These are phyloP conservation scores for Ctenomys sociabilis DNA, from an alignment of 2,113 vertebrate genomes.

Conservation along the genomic window DNA sequence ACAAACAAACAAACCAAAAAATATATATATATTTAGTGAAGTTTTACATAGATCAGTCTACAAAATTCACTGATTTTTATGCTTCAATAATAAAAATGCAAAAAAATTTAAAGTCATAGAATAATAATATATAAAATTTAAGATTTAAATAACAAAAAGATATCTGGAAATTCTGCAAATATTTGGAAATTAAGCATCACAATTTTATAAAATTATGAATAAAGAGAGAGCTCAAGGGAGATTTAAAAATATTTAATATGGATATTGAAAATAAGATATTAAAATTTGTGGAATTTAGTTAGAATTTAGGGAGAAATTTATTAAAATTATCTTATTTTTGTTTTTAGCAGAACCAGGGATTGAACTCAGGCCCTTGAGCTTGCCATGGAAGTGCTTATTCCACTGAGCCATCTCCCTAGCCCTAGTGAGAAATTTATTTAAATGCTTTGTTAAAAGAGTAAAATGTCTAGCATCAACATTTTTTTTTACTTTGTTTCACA, in stretches of 20 bases:
- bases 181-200: not conserved
- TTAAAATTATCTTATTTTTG: no score
- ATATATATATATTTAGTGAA: not conserved
- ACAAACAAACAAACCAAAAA: no score
- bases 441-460: not conserved
- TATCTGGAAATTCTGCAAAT: not conserved
- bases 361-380: no score
- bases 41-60: not conserved
- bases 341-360: no score
- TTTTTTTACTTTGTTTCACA: no score
- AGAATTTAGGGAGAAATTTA: not conserved
- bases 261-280: not conserved
- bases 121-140: not conserved
- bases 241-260: not conserved
- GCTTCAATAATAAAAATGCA: not conserved
- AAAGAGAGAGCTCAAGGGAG: not conserved
- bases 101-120: not conserved
- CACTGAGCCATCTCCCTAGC: no score
- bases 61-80: not conserved
- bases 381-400: no score
- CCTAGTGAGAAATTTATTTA: no score
- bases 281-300: not conserved
- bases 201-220: not conserved
- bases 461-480: not conserved
- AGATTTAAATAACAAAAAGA: not conserved